phyloP scores from a whole-genome alignment of 2,113 vertebrate genomes.

The Platysternon megacephalum region DNA sequence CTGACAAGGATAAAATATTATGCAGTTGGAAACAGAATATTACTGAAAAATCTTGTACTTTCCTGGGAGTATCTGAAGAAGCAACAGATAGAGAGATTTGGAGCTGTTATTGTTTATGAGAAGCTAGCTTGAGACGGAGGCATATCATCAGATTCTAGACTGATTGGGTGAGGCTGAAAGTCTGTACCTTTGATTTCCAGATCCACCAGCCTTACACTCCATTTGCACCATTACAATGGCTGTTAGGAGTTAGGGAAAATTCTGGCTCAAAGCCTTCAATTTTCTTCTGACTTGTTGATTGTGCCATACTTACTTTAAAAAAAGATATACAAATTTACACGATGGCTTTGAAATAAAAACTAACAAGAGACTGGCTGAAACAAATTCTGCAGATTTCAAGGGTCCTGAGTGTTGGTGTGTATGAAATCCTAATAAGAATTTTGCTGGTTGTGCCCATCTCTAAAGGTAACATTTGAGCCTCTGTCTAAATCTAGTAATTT shows the following conservation, averaged over 20 bases:
- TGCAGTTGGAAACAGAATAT: accelerated
- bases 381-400: background rate
- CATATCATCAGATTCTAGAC: accelerated
- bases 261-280: background rate
- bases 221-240: background rate
- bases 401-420: background rate
- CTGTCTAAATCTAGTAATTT: background rate
- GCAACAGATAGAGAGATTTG: background rate
- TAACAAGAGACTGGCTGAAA: background rate
- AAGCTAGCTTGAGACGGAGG: background rate
- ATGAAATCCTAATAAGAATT: background rate
- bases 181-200: background rate
- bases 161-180: background rate
- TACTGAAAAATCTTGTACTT: background rate
- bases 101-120: background rate
- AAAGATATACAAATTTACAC: background rate
- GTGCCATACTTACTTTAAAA: accelerated
- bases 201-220: background rate
- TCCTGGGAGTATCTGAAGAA: background rate
- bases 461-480: background rate
- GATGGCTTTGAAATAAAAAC: background rate
- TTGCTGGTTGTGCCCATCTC: background rate
- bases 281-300: background rate
- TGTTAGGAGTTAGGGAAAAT: background rate
- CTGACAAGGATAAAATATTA: background rate